Conservation (phyloP, 2,888 invertebrate genomes). For the Ophraella communa region DNA sequence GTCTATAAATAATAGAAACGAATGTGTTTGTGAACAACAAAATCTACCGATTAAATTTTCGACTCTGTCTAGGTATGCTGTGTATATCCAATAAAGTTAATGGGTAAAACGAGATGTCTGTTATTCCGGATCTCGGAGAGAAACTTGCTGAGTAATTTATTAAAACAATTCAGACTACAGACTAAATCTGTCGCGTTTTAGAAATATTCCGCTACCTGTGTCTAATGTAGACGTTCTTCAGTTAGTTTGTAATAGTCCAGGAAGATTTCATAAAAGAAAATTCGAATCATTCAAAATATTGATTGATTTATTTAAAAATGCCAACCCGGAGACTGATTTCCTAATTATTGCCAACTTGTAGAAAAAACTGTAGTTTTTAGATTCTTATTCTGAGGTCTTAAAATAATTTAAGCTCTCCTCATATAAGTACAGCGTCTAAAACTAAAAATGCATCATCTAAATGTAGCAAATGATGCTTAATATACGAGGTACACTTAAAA, state of each 20-base stretch:
- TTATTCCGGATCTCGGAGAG: conserved; percentile 34
- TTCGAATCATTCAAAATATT: too few relatives aligned
- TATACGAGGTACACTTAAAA: too few relatives aligned
- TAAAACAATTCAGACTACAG: conserved; percentile 31
- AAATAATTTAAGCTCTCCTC: too few relatives aligned
- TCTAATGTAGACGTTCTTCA: conserved; percentile 10
- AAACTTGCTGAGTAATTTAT: conserved; percentile 38
- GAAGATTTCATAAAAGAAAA: neutral
- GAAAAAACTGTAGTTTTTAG: too few relatives aligned
- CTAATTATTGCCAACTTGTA: too few relatives aligned
- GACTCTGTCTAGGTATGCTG: conserved; percentile 26
- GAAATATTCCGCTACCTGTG: conserved; percentile 41
- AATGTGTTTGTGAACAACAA: conserved; percentile 31
- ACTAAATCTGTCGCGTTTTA: conserved; percentile 40
- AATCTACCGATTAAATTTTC: conserved; percentile 25
- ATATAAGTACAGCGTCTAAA: too few relatives aligned
- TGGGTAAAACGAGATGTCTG: conserved; percentile 46
- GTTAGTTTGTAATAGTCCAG: conserved; percentile 6
- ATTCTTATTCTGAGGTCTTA: too few relatives aligned
- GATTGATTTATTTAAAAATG: too few relatives aligned
- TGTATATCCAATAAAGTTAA: conserved; percentile 50
- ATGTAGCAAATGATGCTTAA: too few relatives aligned
- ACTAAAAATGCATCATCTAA: too few relatives aligned
- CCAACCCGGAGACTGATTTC: too few relatives aligned
- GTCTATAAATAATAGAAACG: conserved; percentile 26